These are phyloP conservation scores for Tromatobia lineatoria DNA, from an alignment of 2,888 invertebrate species.

Conservation along the genomic window DNA sequence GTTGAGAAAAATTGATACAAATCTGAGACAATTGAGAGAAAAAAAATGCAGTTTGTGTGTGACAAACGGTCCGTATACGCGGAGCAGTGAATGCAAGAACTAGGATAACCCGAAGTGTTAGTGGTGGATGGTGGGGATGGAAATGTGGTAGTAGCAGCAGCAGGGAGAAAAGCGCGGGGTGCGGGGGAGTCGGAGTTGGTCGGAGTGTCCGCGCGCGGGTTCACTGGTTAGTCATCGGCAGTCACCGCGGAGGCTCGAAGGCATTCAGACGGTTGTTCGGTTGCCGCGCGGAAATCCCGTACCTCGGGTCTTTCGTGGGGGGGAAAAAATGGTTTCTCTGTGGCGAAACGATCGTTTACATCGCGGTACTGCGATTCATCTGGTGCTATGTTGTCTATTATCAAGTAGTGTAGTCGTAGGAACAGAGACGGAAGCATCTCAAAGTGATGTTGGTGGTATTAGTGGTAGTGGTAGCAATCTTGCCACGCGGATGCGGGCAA, in stretches of 20 bases:
- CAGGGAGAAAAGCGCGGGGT: not conserved
- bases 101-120: slow-evolving; percentile 1
- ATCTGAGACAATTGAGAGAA: too few relatives aligned
- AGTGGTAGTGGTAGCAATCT: slow-evolving; percentile 76
- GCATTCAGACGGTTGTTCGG: slow-evolving; percentile 18
- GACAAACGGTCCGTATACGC: too few relatives aligned
- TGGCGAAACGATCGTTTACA: slow-evolving; percentile 3
- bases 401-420: not conserved
- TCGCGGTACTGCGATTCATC: not conserved
- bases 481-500: slow-evolving; percentile 86
- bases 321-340: slow-evolving; percentile 36
- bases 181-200: slow-evolving; percentile 1
- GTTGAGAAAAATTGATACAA: too few relatives aligned
- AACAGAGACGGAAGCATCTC: not conserved
- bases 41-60: too few relatives aligned
- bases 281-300: slow-evolving; percentile 40
- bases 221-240: slow-evolving; percentile 59
- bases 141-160: too few relatives aligned
- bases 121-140: slow-evolving; percentile 20
- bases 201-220: slow-evolving; percentile 52
- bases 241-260: slow-evolving; percentile 45
- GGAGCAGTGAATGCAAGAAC: not conserved
- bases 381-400: slow-evolving; percentile 31
- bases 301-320: slow-evolving; percentile 41
- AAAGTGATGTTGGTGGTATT: not conserved